Evolutionary conservation across 2,113 vertebrate species (phyloP).

Genomic region (Dromaius novaehollandiae): DNA sequence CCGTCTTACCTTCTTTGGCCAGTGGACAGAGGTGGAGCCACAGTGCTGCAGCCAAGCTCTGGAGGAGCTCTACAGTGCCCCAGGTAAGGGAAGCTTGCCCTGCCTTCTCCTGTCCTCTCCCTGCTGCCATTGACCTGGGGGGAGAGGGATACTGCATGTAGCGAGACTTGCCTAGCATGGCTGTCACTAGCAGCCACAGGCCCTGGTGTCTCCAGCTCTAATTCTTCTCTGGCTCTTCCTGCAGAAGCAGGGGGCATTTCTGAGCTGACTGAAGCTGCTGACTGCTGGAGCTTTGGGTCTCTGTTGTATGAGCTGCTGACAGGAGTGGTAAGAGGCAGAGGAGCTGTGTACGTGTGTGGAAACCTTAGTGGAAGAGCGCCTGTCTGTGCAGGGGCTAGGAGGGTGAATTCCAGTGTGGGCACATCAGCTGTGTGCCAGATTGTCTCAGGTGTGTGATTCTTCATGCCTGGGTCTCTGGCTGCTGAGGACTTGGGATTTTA

Average conservation of each 20-base stretch:
- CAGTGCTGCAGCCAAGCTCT: conserved; percentile 81
- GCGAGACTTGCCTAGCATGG: rapidly evolving
- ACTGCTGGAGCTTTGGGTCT: conserved; percentile 97
- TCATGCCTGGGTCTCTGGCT: neutral
- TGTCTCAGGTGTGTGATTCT: neutral
- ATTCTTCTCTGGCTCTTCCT: neutral
- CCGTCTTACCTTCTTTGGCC: conserved; percentile 94
- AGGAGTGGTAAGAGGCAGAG: conserved; percentile 83
- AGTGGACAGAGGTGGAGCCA: conserved; percentile 95
- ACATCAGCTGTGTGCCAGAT: neutral
- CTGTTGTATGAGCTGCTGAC: conserved; percentile 93
- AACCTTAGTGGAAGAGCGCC: neutral
- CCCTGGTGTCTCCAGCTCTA: neutral
- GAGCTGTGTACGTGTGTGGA: neutral
- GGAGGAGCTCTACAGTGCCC: conserved; percentile 93
- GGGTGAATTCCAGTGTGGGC: neutral
- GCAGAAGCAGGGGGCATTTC: conserved; percentile 91
- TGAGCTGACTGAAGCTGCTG: conserved; percentile 89
- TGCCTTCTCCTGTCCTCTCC: neutral
- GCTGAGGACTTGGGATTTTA: neutral
- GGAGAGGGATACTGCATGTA: neutral
- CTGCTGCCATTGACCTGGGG: rapidly evolving
- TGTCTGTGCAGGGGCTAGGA: neutral
- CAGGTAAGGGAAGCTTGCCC: conserved; percentile 77
- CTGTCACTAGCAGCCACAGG: no score